Conservation (phyloP, 2,888 invertebrate genomes). For the Nephrocerus scutellatus region DNA sequence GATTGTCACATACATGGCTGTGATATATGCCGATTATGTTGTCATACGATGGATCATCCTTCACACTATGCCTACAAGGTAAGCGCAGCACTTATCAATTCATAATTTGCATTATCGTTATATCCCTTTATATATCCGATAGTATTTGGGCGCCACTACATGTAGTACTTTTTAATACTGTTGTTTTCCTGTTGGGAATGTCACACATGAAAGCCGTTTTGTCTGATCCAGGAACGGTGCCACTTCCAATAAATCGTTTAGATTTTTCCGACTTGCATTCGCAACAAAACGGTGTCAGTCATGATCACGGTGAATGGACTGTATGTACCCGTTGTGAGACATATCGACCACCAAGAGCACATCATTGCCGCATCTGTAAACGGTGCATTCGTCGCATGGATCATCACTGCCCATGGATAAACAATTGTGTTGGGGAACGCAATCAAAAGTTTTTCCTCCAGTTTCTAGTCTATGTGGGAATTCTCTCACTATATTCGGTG, state of each 20-base stretch:
- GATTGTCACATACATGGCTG: slow-evolving; percentile 68
- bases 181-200: slow-evolving; percentile 66
- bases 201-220: slow-evolving; percentile 78
- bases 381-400: slow-evolving; percentile 59
- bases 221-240: slow-evolving; percentile 84
- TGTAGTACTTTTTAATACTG: slow-evolving; percentile 69
- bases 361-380: slow-evolving; percentile 82
- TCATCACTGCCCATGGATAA: slow-evolving; percentile 82
- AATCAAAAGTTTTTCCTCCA: slow-evolving; percentile 90
- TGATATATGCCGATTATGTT: slow-evolving; percentile 83
- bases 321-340: slow-evolving; percentile 66
- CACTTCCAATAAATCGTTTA: slow-evolving; percentile 62
- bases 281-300: slow-evolving; percentile 42
- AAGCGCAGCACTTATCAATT: no score
- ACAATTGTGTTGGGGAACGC: slow-evolving; percentile 86
- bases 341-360: slow-evolving; percentile 74
- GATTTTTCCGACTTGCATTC: slow-evolving; percentile 75
- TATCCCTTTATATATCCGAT: neutral
- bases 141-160: slow-evolving; percentile 79
- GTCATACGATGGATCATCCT: slow-evolving; percentile 75
- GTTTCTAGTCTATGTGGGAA: slow-evolving; percentile 73
- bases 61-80: slow-evolving; percentile 76
- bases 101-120: no score
- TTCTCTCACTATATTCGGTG: slow-evolving; percentile 60
- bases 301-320: slow-evolving; percentile 65